phyloP scores from a whole-genome alignment of 2,888 invertebrate genomes.

The Nasonovia ribisnigri region DNA sequence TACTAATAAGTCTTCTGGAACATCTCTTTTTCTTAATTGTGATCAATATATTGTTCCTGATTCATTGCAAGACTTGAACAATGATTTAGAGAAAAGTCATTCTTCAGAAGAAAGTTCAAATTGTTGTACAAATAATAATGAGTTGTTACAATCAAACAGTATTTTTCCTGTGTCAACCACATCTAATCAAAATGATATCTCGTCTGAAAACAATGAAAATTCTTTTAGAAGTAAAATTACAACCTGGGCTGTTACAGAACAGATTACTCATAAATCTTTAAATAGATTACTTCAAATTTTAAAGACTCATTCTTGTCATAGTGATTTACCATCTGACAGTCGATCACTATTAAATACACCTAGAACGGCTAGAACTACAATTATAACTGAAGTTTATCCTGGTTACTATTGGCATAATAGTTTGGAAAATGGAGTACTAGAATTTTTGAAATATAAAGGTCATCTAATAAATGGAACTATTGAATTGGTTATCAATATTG shows the following conservation, averaged over 20 bases:
- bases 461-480: neutral
- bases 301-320: no score
- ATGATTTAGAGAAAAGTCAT: no score
- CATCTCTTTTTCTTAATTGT: no score
- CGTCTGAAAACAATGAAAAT: conserved; percentile 15
- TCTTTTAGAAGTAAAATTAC: neutral
- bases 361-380: neutral
- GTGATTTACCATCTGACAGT: neutral
- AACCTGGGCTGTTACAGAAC: no score
- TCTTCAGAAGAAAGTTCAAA: no score
- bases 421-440: neutral
- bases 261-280: no score
- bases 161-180: neutral
- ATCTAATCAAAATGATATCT: conserved; percentile 9
- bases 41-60: no score
- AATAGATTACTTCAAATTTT: no score
- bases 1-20: neutral
- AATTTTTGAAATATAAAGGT: neutral
- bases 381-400: neutral
- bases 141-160: no score
- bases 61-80: no score
- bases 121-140: neutral
- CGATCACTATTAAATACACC: neutral
- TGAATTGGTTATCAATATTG: neutral
- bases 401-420: neutral